Evolutionary conservation across 2,888 invertebrate species (phyloP).

Genomic region (Dromius quadrimaculatus): DNA sequence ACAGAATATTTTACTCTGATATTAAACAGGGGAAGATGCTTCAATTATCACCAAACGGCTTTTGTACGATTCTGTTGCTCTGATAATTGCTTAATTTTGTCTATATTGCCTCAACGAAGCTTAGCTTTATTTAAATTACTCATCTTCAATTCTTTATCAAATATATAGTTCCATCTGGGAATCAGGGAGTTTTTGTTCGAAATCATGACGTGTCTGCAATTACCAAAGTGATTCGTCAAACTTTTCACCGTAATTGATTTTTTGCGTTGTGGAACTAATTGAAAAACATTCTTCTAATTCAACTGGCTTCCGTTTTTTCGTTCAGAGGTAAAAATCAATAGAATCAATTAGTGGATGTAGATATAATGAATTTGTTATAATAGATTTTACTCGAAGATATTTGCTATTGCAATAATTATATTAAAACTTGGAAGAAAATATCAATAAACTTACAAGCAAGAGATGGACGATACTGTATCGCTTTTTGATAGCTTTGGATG

Average conservation of each 20-base stretch:
- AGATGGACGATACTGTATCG: conserved; percentile 92
- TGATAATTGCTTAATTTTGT: conserved; percentile 23
- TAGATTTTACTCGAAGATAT: too few species aligned
- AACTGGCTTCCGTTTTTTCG: conserved; percentile 4
- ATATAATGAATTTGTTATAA: too few species aligned
- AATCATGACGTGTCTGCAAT: conserved; percentile 11
- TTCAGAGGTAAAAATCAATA: conserved; percentile 35
- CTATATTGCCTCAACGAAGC: not conserved
- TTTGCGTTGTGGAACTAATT: conserved; percentile 7
- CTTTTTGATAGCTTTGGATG: conserved; percentile 89
- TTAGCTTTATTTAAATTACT: conserved; percentile 23
- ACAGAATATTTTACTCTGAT: conserved; percentile 27
- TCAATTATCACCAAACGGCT: conserved; percentile 21
- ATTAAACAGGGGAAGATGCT: conserved; percentile 26
- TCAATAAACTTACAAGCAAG: conserved; percentile 94
- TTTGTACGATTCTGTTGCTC: conserved; percentile 24
- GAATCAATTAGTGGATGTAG: conserved; percentile 18
- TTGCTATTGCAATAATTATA: too few species aligned
- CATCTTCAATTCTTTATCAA: conserved; percentile 2
- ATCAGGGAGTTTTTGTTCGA: not conserved
- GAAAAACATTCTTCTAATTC: not conserved
- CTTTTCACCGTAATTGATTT: conserved; percentile 13
- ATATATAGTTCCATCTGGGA: not conserved
- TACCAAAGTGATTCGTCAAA: not conserved
- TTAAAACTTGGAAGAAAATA: too few species aligned